Base-by-base conservation (phyloP, 2,797 vertebrate species). In the Enteromius unitaeniatus region DNA sequence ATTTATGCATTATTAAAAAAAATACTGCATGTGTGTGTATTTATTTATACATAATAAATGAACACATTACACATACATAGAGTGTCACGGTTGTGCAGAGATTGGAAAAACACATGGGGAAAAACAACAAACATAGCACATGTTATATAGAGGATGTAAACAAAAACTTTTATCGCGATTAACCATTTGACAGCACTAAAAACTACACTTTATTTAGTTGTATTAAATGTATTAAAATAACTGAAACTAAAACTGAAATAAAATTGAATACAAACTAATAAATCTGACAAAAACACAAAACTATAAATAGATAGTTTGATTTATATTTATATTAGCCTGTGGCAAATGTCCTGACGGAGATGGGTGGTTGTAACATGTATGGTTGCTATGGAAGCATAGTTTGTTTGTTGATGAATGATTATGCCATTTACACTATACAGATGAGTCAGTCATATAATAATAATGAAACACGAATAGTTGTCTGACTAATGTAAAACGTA, bases 291-390 rank as follows among this genome's bases (percentile, higher is more conserved):
- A 55, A 55, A 55, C 1, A 58, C n/a, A 60, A 11, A 62, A 15
- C 0, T 28, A 28, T 31, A 58, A 23, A n/a, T 58, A 55, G 3
- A 55, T 10, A 60, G 19, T 60, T 37, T 85, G 78, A 86, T 89
- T 86, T 84, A 84, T 31, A 86, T 89, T 86, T 84, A 84, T 31
- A 11, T 13, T 47, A 79, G 51, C 73, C 58, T 64, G 5, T 51
- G 75, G 82, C 78, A 77, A 78, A 86, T 65, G 28, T 62, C 58
- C 26, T 34, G 47, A 86, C 26, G 47, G 77, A 80, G 80, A 80
- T 19, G 4, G 37, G 75, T 86, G 19, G 42, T 73, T 86, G 73
- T 67, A 42, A 60, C 40, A 40, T 82, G 79, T 83, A 86, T 67
- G 77, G 85, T 84, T 79, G 62, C 75, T 47, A 28, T 47, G 62